phyloP scores from a whole-genome alignment of 2,797 vertebrate species.

The Perdix hodgsoniae region DNA sequence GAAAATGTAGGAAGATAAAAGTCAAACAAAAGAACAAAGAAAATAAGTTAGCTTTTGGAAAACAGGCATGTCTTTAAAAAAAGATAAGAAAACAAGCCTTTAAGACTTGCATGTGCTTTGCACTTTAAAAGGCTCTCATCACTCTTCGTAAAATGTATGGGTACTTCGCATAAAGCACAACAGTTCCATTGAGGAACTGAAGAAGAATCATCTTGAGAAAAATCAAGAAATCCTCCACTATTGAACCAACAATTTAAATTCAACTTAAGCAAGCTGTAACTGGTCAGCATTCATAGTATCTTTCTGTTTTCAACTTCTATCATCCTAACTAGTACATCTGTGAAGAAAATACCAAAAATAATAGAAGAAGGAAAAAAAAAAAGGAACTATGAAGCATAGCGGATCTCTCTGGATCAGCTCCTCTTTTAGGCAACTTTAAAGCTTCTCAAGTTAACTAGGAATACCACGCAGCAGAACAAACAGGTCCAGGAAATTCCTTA shows the following conservation, averaged over 20 bases:
- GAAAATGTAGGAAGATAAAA: neutral
- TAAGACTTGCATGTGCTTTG: neutral
- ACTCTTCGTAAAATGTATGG: neutral
- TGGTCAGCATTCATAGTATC: neutral
- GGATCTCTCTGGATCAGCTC: neutral
- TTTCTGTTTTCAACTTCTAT: neutral
- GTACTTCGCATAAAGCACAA: neutral
- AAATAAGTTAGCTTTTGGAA: neutral
- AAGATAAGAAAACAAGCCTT: neutral
- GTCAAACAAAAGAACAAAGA: neutral
- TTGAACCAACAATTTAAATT: neutral
- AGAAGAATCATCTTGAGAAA: neutral
- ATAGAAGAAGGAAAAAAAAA: neutral
- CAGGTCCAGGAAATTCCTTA: neutral
- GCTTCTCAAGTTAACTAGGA: neutral
- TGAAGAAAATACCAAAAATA: neutral
- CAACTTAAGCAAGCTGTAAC: neutral
- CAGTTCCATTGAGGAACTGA: neutral
- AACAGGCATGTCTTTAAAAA: neutral
- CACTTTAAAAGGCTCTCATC: neutral
- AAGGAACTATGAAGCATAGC: neutral
- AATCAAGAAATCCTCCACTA: neutral
- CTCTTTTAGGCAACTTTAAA: neutral
- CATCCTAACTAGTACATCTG: neutral
- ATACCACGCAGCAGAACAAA: neutral